Conservation (phyloP, 2,113 vertebrate genomes). For the Hiodon tergisus region DNA sequence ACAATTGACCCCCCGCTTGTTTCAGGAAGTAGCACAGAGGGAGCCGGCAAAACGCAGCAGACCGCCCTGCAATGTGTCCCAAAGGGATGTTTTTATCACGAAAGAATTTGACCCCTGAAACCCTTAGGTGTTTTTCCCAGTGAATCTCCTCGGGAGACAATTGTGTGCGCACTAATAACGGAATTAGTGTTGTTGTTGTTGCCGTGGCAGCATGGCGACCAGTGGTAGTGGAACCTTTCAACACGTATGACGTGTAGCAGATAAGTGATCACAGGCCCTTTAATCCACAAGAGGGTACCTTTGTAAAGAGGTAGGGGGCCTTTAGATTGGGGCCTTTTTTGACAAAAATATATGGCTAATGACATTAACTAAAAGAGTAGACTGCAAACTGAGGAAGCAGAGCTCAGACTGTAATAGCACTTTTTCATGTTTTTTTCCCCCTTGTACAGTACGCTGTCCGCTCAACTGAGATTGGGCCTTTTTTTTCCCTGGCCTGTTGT, state of each 20-base stretch:
- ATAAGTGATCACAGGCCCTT: no score
- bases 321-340: no score
- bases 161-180: not conserved
- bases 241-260: no score
- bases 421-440: not conserved
- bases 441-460: not conserved
- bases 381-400: not conserved
- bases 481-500: slow-evolving; percentile 1
- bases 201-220: not conserved
- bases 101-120: not conserved
- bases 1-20: not conserved
- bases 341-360: not conserved
- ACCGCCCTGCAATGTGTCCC: not conserved
- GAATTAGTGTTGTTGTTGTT: not conserved
- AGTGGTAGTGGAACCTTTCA: no score
- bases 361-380: not conserved
- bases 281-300: not conserved
- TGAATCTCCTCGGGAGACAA: not conserved
- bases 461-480: not conserved
- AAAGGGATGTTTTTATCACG: slow-evolving; percentile 4
- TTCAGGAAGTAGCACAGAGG: slow-evolving; percentile 10
- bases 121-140: not conserved
- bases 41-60: not conserved
- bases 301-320: not conserved
- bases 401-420: not conserved